phyloP scores from a whole-genome alignment of 2,797 vertebrate genomes.

The Myiothlypis coronata region DNA sequence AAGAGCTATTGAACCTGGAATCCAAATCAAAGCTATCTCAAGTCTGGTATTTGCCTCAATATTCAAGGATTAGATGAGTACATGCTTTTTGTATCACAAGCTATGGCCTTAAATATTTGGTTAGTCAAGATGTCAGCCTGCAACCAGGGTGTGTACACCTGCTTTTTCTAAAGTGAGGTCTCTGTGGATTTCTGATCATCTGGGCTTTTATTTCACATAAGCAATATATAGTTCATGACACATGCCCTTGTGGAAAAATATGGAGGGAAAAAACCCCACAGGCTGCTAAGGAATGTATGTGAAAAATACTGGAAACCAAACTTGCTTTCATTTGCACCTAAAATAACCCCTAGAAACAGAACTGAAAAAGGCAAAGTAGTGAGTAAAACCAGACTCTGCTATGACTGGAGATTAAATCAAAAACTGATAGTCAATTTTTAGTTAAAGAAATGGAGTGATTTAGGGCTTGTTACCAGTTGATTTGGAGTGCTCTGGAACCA shows the following conservation, averaged over 20 bases:
- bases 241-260: not conserved
- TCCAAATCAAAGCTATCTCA: not conserved
- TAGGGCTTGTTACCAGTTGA: not conserved
- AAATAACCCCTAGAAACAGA: not conserved
- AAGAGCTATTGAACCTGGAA: not conserved
- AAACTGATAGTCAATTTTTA: not conserved
- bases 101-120: not conserved
- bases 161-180: not conserved
- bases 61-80: not conserved
- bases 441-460: not conserved
- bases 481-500: not conserved
- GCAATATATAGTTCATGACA: not conserved
- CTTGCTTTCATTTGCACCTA: not conserved
- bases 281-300: not conserved
- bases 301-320: not conserved
- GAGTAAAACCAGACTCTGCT: not conserved
- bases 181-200: not conserved
- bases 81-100: not conserved
- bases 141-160: not conserved
- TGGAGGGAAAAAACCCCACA: rapidly evolving
- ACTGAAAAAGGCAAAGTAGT: not conserved
- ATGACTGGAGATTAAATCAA: not conserved
- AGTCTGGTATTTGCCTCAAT: not conserved
- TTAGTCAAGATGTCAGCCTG: not conserved
- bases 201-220: not conserved